Conservation (phyloP, 2,888 invertebrate genomes). For the Dermolepida albohirtum region DNA sequence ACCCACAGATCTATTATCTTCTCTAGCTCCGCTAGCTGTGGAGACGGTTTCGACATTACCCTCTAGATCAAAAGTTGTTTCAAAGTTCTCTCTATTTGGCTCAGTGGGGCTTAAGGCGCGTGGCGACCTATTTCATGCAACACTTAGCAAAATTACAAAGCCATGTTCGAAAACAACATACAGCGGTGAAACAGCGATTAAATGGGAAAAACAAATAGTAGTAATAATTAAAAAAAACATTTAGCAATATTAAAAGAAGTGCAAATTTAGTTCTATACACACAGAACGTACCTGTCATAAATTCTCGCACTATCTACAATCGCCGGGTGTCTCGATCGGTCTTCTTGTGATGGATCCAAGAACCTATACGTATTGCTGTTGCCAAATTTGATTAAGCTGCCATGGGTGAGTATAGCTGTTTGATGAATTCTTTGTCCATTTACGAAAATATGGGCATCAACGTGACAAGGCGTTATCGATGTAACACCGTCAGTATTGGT, state of each 20-base stretch:
- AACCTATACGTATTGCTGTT: conserved; percentile 88
- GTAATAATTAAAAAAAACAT: conserved; percentile 41
- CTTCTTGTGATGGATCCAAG: conserved; percentile 85
- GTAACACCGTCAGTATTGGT: conserved; percentile 92
- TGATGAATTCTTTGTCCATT: conserved; percentile 93
- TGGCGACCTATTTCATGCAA: conserved; percentile 59
- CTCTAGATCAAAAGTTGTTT: conserved; percentile 90
- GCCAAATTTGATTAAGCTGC: conserved; percentile 86
- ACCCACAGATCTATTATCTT: conserved; percentile 71
- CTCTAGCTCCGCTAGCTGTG: conserved; percentile 83
- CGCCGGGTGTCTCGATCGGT: conserved; percentile 80
- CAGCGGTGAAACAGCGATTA: background rate
- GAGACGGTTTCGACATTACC: conserved; percentile 93
- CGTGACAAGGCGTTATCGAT: conserved; percentile 91
- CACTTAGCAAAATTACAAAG: conserved; percentile 49
- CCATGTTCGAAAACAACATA: conserved; percentile 37
- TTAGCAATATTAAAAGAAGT: background rate
- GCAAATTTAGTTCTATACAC: conserved; percentile 19
- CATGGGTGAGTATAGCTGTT: conserved; percentile 90
- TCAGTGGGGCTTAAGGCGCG: conserved; percentile 64
- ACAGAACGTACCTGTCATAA: conserved; percentile 78
- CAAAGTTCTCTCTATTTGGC: conserved; percentile 79
- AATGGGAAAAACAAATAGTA: conserved; percentile 45
- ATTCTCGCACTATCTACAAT: conserved; percentile 44
- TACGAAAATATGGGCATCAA: conserved; percentile 94